Evolutionary conservation across 2,797 vertebrate genomes (phyloP).

Genomic region (Micrastur ruficollis): DNA sequence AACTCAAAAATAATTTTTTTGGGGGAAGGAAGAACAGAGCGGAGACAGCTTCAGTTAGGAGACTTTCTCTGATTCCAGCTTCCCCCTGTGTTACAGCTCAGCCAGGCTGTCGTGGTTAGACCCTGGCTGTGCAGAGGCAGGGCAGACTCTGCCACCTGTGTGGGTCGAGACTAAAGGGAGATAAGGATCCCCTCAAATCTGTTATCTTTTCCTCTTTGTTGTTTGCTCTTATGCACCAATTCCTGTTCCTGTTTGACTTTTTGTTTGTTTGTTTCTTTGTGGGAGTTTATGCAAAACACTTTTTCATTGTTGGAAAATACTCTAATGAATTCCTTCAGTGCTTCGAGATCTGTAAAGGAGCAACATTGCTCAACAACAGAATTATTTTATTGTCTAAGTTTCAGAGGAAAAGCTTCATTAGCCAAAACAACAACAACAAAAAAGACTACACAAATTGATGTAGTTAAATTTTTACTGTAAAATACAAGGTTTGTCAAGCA

Average conservation of each 20-base stretch:
- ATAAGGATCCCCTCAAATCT: rapidly evolving
- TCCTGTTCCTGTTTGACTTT: not conserved
- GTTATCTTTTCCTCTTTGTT: not conserved
- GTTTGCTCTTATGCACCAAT: not conserved
- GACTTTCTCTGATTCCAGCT: not conserved
- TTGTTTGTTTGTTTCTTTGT: not conserved
- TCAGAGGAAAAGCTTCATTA: not conserved
- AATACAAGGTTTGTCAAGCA: not conserved
- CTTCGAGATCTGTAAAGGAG: not conserved
- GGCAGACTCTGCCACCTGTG: not conserved
- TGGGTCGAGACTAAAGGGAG: not conserved
- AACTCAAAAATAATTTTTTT: not conserved
- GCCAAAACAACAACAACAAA: not conserved
- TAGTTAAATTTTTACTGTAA: not conserved
- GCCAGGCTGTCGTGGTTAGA: not conserved
- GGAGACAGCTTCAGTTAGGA: not conserved
- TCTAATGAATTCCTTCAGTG: not conserved
- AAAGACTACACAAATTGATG: not conserved
- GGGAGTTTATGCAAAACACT: not conserved
- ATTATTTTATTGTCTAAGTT: not conserved
- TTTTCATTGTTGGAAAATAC: not conserved
- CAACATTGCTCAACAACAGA: not conserved
- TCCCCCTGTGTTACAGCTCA: rapidly evolving
- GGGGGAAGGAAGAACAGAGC: not conserved
- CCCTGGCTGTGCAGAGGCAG: rapidly evolving